phyloP scores from a whole-genome alignment of 2,888 invertebrate genomes.

The Drosophila nr. perissopoda region DNA sequence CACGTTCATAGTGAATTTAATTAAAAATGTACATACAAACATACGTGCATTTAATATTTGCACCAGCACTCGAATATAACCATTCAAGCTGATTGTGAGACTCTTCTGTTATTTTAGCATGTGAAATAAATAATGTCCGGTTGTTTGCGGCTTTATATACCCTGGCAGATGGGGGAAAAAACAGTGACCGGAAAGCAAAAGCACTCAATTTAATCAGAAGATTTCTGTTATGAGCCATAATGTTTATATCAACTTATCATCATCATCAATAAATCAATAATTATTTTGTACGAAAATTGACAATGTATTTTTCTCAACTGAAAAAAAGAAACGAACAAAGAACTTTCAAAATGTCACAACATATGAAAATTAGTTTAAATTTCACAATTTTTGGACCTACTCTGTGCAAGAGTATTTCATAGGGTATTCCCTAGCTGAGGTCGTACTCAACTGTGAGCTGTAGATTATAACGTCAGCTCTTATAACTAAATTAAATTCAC shows the following conservation, averaged over 20 bases:
- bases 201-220: background rate
- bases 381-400: background rate
- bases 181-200: background rate
- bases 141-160: background rate
- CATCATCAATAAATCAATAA: background rate
- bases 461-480: background rate
- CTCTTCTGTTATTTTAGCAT: conserved; percentile 34
- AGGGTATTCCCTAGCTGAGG: background rate
- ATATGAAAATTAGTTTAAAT: background rate
- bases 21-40: conserved; percentile 38
- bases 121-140: conserved; percentile 11
- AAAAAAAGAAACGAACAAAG: background rate
- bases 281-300: background rate
- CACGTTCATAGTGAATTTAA: conserved; percentile 42
- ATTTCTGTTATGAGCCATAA: background rate
- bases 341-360: background rate
- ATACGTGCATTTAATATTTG: background rate
- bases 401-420: background rate
- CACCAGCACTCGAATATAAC: conserved; percentile 11
- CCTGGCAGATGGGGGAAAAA: background rate
- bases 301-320: background rate
- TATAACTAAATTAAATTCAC: background rate
- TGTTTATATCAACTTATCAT: background rate
- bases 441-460: background rate
- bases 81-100: conserved; percentile 15